Evolutionary conservation across 2,797 vertebrate species (phyloP), one percentile per base, ranked within the genome.

Genomic region (Coregonus sp.): DNA sequence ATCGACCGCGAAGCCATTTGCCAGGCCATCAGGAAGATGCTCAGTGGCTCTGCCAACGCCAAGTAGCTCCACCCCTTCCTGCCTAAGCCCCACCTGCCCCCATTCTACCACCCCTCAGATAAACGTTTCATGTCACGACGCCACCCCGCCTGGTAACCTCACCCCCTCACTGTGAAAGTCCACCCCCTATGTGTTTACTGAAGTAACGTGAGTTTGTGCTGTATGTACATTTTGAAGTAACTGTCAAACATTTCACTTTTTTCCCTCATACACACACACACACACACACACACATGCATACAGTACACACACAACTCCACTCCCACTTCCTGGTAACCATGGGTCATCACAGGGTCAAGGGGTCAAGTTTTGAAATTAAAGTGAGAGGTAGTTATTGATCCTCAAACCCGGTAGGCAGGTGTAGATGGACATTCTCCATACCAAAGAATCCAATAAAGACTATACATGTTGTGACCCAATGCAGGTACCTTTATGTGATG

Each of bases 1-100:
- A 96, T 97, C 3, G 95, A 97, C 83, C 95, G 89, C 72, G 95
- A 96, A 0, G 93, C 94, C 90, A 95, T 96, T 4, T 75, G 88
- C 20, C 93, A 95, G 80, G 92, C 94, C 0, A 94, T 95, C 78
- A 94, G 90, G 86, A 86, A 89, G 54, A 90, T 90, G 29, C 90
- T 77, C 72, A 95, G 89, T 74, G 91, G 86, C 85, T 92, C 95
- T 35, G 90, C 86, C 80, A 90, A 92, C 0, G 88, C 80, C 0
- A 89, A 88, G 76, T 90, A 92, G 90, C 78, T 76, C 73, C 37
- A 3, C 52, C 37, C 54, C 67, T 77, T 74, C 77, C 75, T 66
- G 63, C 74, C 78, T 73, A 73, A 70, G 54, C 40, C 72, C 67
- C 67, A 81, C 85, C 83, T 82, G 82, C 74, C 81, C 86, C 76